Base-by-base conservation (phyloP, 1,140 invertebrate species). In the Octopus bimaculoides region DNA sequence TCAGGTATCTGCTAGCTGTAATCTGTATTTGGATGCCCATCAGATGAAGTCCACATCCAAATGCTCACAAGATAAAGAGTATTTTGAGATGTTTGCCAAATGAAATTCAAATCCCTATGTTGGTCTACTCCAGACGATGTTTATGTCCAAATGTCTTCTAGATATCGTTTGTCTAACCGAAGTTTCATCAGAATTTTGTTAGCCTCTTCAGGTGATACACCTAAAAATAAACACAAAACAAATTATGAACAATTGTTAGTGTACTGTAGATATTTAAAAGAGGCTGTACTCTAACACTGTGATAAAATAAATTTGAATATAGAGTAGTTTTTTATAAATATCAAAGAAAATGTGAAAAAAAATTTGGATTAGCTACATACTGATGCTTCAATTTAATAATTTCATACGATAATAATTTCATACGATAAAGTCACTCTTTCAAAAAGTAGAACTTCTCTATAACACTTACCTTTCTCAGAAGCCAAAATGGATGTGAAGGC, bases 91-190 rank as follows among this genome's bases (percentile, higher is more conserved):
- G 26, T 41, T 41, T 41, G 26, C 26, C 26, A 41, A 41, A 41
- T 41, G 26, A 41, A 41, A 41, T 41, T 41, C 26, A 41, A 41
- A 3, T 41, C 26, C 26, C 1, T 41, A 41, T 41, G 26, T 41
- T 41, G 26, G 26, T 41, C 26, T 41, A 41, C 26, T 41, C 26
- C 26, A 41, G 26, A 41, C 26, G 26, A 41, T 77, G 75, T 78
- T 86, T 83, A 91, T 10, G 89, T 89, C 91, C 91, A 91, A 5
- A 91, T 89, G 85, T 91, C 91, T 81, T 91, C 91, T 54, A 88
- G 85, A 80, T 91, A 91, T 12, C 84, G 83, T 78, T 87, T 88
- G 10, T 85, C 78, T 14, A 89, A 81, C n/a, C 90, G 85, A 81
- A 91, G 82, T 52, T 88, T 85, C 85, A 89, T 90, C 10, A 91